Evolutionary conservation across 2,888 invertebrate species (phyloP).

Genomic region (Eucera pruinosa): DNA sequence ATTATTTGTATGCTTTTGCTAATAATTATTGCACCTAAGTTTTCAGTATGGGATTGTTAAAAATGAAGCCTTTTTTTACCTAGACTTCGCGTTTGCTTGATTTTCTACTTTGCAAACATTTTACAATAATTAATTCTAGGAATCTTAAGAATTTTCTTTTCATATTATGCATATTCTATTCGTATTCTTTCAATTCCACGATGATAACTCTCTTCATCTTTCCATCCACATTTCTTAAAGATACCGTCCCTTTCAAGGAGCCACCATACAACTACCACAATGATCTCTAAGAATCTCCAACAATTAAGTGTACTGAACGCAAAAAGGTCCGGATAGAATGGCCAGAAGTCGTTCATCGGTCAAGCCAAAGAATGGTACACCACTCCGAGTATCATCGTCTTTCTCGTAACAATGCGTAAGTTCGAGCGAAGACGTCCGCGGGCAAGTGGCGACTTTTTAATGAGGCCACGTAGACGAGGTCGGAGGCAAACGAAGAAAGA

Average conservation of each 20-base stretch:
- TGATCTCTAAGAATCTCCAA: not conserved
- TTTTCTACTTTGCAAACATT: too few relatives aligned
- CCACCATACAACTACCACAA: not conserved
- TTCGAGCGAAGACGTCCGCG: slow-evolving; percentile 42
- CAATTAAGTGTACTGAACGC: slow-evolving; percentile 8
- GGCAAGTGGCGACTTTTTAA: slow-evolving; percentile 62
- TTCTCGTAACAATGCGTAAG: slow-evolving; percentile 49
- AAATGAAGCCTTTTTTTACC: too few relatives aligned
- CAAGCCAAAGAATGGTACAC: slow-evolving; percentile 35
- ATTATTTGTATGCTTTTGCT: too few relatives aligned
- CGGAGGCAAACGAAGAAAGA: slow-evolving; percentile 27
- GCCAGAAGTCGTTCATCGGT: slow-evolving; percentile 27
- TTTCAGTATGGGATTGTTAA: too few relatives aligned
- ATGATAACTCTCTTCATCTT: not conserved
- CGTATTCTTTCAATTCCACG: not conserved
- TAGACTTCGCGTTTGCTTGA: too few relatives aligned
- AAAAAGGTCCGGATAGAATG: not conserved
- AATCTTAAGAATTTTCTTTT: too few relatives aligned
- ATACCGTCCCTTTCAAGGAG: not conserved
- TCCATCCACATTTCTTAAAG: not conserved
- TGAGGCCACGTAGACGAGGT: slow-evolving; percentile 62
- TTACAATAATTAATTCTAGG: too few relatives aligned
- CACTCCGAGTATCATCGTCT: slow-evolving; percentile 33
- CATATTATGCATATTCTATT: too few relatives aligned
- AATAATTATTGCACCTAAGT: too few relatives aligned